Evolutionary conservation across 2,113 vertebrate genomes (phyloP).

Genomic region (Syngnathus scovelli): DNA sequence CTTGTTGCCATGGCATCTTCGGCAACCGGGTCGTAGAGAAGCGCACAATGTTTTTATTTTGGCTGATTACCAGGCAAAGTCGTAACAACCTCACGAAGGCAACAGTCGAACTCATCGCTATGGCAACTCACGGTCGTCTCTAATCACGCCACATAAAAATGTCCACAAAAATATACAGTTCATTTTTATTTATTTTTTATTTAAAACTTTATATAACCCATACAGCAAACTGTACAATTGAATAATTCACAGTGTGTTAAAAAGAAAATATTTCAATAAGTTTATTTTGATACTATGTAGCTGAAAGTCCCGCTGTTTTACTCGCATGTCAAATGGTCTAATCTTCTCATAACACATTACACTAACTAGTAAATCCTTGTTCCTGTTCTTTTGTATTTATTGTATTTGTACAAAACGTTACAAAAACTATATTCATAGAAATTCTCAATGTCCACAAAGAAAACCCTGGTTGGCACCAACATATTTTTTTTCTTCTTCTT

Average conservation of each 20-base stretch:
- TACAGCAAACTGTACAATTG: conserved; percentile 99
- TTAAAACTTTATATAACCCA: conserved; percentile 98
- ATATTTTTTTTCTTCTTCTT: conserved; percentile 37
- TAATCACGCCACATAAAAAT: too few species aligned
- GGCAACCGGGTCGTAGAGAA: too few species aligned
- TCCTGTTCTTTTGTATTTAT: conserved; percentile 53
- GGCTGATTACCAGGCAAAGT: too few species aligned
- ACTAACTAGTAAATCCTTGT: conserved; percentile 87
- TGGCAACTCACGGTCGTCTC: too few species aligned
- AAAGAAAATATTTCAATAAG: conserved; percentile 88
- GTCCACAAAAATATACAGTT: conserved; percentile 12
- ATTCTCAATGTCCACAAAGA: conserved; percentile 92
- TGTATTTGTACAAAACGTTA: conserved; percentile 94
- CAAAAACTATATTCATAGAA: conserved; percentile 99
- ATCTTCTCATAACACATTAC: conserved; percentile 86
- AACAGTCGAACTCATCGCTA: too few species aligned
- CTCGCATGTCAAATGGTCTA: conserved; percentile 81
- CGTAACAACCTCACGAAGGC: too few species aligned
- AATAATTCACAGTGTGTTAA: conserved; percentile 99
- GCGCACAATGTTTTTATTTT: too few species aligned
- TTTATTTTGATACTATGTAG: conserved; percentile 57
- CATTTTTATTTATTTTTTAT: conserved; percentile 77
- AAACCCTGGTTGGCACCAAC: conserved; percentile 80
- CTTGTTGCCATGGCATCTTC: too few species aligned
- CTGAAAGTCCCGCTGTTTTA: conserved; percentile 52